Base-by-base conservation (phyloP, 2,888 invertebrate species). In the Eustalomyia histrio region DNA sequence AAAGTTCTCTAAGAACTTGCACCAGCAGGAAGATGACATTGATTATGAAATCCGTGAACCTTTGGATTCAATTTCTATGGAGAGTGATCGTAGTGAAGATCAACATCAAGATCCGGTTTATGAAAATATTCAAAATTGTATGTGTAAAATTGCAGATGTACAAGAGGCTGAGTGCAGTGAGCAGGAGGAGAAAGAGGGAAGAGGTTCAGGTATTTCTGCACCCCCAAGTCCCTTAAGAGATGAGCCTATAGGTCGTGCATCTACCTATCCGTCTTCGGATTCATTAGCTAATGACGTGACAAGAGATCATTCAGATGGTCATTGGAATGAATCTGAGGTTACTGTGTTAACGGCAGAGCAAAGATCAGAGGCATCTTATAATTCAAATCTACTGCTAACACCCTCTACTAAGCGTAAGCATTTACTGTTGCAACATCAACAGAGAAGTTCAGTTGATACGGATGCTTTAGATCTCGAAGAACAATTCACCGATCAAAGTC, bases 251-350 rank as follows among this genome's bases (percentile, higher is more conserved):
- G 91, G 91, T 53, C 95, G 95, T 89, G 95, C 95, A 57, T 91
- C 92, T 67, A 91, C 92, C 50, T 96, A 95, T 90, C 95, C 95
- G 61, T 96, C 96, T 39, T 95, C 94, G 85, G 96, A 96, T 90
- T 96, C 96, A 12, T 91, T 96, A 83, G 94, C 95, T n/a, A 95
- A 95, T 84, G 96, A 96, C 88, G 85, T 92, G 64, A 95, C 93
- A 33, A 92, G 95, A 87, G 96, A 96, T 89, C 96, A 96, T 89
- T 96, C 96, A 60, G 96, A 97, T 88, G 95, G 95, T 64, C 94
- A 95, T 87, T 96, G 96, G 96, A 97, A 96, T 90, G 96, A 96
- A 91, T 96, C 96, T 12, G 96, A 97, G 91, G 94, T 95, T 9
- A 96, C 96, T 0, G 95, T 96, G 16, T 92, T 96, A 43, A 95